Base-by-base conservation (phyloP, 2,888 invertebrate genomes). In the Temnothorax ravouxi region DNA sequence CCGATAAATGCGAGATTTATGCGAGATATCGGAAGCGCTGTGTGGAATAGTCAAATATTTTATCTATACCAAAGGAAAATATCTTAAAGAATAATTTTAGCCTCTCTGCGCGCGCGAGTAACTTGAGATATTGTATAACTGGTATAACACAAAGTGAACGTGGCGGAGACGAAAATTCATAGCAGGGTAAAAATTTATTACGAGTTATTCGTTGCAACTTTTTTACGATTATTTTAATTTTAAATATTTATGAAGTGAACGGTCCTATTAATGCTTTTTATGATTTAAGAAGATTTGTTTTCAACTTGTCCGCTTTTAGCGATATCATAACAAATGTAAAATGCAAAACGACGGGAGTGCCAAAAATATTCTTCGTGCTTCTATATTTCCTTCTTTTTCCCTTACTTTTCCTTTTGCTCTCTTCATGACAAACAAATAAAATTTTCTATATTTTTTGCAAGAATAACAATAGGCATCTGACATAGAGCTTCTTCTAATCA, bases 31-130 rank as follows among this genome's bases (percentile, higher is more conserved):
- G 59, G 13, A 71, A 80, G 38, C 29, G 41, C 54, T 29, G 54
- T 44, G 47, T 44, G 47, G 67, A 56, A 54, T 59, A 79, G 34
- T 50, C 15, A 80, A 71, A 71, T 79, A 79, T 71, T 71, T 80
- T 71, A 59, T 71, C 47, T 18, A 56, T 59, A 38, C 44, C 34
- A 56, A 34, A 59, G 41, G 13, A 34, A 71, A 56, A 64, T 50
- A 64, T 66, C n/a, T 54, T 29, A 47, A 79, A 38, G 21, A 38
- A 71, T 25, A 71, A 38, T 71, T 15, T 29, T 38, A 67, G 67
- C 9, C 59, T 18, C 6, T 47, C 15, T 34, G 34, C 21, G 44
- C 41, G 13, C 56, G 29, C 47, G 44, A 29, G 3, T 47, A 71
- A 47, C 47, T 59, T 25, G 38, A 59, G 18, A 50, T 59, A 59